These are phyloP conservation scores for Cisticola juncidis DNA, from an alignment of 2,113 vertebrate species.

Conservation along the genomic window DNA sequence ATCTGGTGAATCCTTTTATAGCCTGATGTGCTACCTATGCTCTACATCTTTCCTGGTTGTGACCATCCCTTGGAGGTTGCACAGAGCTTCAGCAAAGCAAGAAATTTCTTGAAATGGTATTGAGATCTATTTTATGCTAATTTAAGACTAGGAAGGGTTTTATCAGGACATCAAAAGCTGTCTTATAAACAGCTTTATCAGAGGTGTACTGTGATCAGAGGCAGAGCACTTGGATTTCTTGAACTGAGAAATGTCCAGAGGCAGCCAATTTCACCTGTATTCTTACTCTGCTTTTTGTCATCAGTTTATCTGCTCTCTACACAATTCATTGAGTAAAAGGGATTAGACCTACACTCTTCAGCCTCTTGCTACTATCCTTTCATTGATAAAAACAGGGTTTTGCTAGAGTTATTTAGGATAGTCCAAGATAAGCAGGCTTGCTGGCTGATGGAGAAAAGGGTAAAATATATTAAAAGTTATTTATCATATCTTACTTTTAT, in stretches of 20 bases:
- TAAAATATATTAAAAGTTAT: neutral
- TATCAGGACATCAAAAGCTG: neutral
- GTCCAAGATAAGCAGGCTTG: neutral
- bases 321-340: neutral
- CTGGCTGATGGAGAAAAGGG: neutral
- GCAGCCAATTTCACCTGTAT: neutral
- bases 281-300: neutral
- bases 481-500: neutral
- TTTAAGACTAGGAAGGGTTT: neutral
- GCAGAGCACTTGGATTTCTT: neutral
- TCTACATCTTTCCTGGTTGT: neutral
- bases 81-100: neutral
- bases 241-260: neutral
- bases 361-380: neutral
- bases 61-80: neutral
- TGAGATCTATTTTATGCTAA: neutral
- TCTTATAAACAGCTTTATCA: neutral
- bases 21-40: fast-evolving
- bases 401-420: neutral
- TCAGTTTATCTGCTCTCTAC: neutral
- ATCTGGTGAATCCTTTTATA: neutral
- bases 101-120: neutral
- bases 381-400: neutral
- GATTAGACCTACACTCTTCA: neutral
- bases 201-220: neutral